Evolutionary conservation across 2,113 vertebrate genomes (phyloP).

Genomic region (Andinoacara biseriatus): DNA sequence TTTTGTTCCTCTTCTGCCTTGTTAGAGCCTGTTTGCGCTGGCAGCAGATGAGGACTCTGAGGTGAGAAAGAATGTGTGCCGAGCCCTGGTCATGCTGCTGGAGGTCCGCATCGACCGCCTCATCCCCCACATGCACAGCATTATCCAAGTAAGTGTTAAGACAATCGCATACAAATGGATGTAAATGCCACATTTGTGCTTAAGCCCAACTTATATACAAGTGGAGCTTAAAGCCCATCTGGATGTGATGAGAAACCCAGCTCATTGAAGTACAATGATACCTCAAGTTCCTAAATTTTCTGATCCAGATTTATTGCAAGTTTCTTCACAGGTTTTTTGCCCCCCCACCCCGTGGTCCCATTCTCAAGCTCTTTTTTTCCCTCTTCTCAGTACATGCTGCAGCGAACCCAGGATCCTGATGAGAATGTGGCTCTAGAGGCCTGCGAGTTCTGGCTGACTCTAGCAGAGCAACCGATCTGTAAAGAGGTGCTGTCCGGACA

Average conservation of each 20-base stretch:
- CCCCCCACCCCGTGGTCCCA: too few relatives aligned
- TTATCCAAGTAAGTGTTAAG: conserved; percentile 85
- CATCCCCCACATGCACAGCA: conserved; percentile 96
- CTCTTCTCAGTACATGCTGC: conserved; percentile 90
- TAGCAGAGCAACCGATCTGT: conserved; percentile 95
- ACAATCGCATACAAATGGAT: neutral
- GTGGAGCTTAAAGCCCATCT: neutral
- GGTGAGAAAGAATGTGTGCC: conserved; percentile 93
- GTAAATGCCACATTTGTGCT: neutral
- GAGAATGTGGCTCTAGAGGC: conserved; percentile 96
- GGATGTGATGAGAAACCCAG: conserved; percentile 67
- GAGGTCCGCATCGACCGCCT: conserved; percentile 94
- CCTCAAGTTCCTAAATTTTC: conserved; percentile 57
- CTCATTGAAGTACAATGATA: conserved; percentile 72
- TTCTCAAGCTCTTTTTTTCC: neutral
- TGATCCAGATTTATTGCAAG: conserved; percentile 48
- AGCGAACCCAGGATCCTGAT: conserved; percentile 93
- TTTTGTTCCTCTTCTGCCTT: neutral
- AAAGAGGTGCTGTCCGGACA: conserved; percentile 92
- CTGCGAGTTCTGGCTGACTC: conserved; percentile 96
- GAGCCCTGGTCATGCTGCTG: conserved; percentile 92
- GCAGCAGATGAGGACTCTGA: conserved; percentile 84
- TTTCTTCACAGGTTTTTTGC: neutral
- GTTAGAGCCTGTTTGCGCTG: conserved; percentile 88
- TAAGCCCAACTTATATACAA: neutral